Base-by-base conservation (phyloP, 2,888 invertebrate genomes). In the Polietes domitor region DNA sequence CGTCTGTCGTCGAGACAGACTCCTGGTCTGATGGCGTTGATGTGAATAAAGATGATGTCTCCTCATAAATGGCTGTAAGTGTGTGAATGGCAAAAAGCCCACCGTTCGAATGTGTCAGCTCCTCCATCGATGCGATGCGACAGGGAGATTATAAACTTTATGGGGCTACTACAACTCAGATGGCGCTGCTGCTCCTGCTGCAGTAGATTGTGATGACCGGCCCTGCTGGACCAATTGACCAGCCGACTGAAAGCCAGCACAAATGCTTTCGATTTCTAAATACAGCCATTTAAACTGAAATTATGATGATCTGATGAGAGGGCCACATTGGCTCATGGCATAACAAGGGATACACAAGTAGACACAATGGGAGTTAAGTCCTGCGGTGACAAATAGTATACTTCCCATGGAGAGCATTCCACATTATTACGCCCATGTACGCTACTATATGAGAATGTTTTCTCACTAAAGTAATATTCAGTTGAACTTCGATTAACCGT, bases 61-160 rank as follows among this genome's bases (percentile, higher is more conserved):
- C 7, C 41, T 73, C 58, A 43, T 68, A 68, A 68, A 68, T 43
- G 68, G 41, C n/a, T 17, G 10, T 15, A n/a, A 26, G n/a, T 73
- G 24, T 58, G 43, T 1, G 58, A 58, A 41, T 73, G 58, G 9
- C 37, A 15, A 24, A 24, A 55, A 37, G 21, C 7, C 17, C 12
- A 17, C 1, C 37, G n/a, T n/a, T 2, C 43, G 26, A 81, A 43
- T 68, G 68, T 65, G n/a, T 63, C 68, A 43, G 19, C 41, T 68
- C 10, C n/a, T 24, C 41, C 68, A 68, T 41, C 43, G 43, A 43
- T 68, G 21, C 65, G 10, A 58, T 24, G 24, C 26, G 15, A 58
- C 9, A 19, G 41, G 21, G 19, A 77, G 72, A 77, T 73, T 77
- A 68, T 68, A 73, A 81, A 77, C 55, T 77, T 72, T 72, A 76